Percentiles rank a stretch among this genome's conserved stretches.
phyloP scores from a whole-genome alignment of 2,888 invertebrate genomes.

The Pegoplata infirma region DNA sequence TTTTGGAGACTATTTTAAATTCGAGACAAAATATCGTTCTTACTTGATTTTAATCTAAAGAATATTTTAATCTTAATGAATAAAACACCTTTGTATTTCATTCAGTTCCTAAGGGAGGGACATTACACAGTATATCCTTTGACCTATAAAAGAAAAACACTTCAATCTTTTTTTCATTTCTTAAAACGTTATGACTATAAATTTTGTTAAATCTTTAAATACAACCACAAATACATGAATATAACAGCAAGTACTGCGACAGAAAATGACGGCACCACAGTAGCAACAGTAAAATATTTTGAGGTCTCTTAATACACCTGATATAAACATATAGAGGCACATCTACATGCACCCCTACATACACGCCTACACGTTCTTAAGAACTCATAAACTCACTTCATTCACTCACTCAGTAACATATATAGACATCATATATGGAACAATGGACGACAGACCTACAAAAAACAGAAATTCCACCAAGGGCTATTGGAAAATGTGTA shows the following conservation, averaged over 20 bases:
- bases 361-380: neutral
- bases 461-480: constrained; percentile 27
- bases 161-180: neutral
- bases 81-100: no score
- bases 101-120: no score
- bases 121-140: neutral
- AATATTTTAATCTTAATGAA: no score
- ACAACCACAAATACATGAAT: constrained; percentile 45
- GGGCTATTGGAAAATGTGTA: constrained; percentile 35
- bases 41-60: no score
- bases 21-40: no score
- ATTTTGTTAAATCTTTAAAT: constrained; percentile 36
- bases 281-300: constrained; percentile 44
- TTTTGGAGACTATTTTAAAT: no score
- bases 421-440: constrained; percentile 31
- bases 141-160: no score
- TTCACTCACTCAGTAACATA: no score
- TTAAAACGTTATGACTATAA: neutral
- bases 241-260: neutral
- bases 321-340: neutral
- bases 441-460: neutral
- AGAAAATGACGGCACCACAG: constrained; percentile 14
- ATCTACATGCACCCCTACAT: neutral
- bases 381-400: constrained; percentile 28
- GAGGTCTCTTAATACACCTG: constrained; percentile 50